Base-by-base conservation (phyloP, 1,140 invertebrate species). In the Acyrthosiphon pisum region DNA sequence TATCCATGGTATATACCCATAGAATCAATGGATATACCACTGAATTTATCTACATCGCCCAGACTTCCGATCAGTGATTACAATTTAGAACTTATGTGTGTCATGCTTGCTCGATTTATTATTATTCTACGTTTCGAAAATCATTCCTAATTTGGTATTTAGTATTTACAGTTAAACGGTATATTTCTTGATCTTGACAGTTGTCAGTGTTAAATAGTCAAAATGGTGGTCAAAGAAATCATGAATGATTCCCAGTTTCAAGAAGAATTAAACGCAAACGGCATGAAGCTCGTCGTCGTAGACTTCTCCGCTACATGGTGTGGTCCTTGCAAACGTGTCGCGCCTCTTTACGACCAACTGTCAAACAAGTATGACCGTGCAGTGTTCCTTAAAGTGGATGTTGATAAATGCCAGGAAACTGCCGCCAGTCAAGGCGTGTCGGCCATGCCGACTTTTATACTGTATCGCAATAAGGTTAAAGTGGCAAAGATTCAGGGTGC, bases 401-500 rank as follows among this genome's bases (percentile, higher is more conserved):
- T 99, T 44, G 98, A 99, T 94, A 97, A 97, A 94, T 98, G 98
- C 94, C 96, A 97, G 87, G 98, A 98, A 94, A 98, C 98, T 50
- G 98, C 99, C 4, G 96, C 97, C 44, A 95, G 96, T 41, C 97
- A 99, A 95, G 98, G 98, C 83, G 97, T 99, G 35, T 97, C 96
- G 94, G 98, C 98, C 6, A 99, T 99, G 98, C 99, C 99, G 18
- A 99, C 99, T 14, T 99, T 99, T 95, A 97, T 99, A 94, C 99
- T 99, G 94, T 99, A 98, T 95, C 97, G 97, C 94, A 99, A 99
- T 95, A 96, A 97, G 95, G 96, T 96, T n/a, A 97, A 97, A 95
- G 95, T 99, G 94, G 98, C 97, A 94, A 95, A 96, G 26, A 95
- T 99, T 86, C 97, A 97, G 96, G 98, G 98, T 26, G 98, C 98